A percentile compares a stretch with the other conserved stretches of the same genome.
phyloP scores from a whole-genome alignment of 2,888 invertebrate genomes.

The Adelphocoris suturalis region DNA sequence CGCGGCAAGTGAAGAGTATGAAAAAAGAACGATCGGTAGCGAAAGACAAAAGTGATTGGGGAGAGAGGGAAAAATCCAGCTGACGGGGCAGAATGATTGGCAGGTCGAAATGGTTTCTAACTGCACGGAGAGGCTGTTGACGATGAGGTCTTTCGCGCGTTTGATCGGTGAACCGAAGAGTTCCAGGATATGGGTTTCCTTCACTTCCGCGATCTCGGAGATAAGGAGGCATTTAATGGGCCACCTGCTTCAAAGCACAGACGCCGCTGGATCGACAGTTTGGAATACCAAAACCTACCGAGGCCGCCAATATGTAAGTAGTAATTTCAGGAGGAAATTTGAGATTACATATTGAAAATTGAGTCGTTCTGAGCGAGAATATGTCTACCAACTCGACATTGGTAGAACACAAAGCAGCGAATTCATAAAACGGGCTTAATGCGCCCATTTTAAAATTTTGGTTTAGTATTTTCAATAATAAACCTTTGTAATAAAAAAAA shows the following conservation, averaged over 20 bases:
- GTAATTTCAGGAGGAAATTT: too few relatives aligned
- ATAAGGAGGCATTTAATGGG: background rate
- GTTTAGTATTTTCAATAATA: too few relatives aligned
- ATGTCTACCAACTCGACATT: too few relatives aligned
- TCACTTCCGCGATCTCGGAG: background rate
- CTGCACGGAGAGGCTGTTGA: slow-evolving; percentile 60
- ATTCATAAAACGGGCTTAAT: too few relatives aligned
- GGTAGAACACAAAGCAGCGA: too few relatives aligned
- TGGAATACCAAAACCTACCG: too few relatives aligned
- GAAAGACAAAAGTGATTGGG: slow-evolving; percentile 67
- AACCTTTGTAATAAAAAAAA: too few relatives aligned
- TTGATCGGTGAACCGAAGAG: slow-evolving; percentile 65
- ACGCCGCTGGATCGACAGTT: too few relatives aligned
- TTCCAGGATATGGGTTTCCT: slow-evolving; percentile 66
- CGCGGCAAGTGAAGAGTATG: slow-evolving; percentile 37
- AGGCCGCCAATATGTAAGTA: too few relatives aligned
- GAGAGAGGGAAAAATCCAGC: slow-evolving; percentile 58
- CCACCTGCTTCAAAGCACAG: background rate
- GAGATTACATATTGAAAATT: too few relatives aligned
- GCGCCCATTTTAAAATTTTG: too few relatives aligned
- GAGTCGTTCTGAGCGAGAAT: too few relatives aligned
- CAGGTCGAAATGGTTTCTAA: slow-evolving; percentile 70
- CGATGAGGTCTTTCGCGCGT: slow-evolving; percentile 61
- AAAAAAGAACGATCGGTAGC: background rate
- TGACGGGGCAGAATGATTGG: slow-evolving; percentile 70